Conservation (phyloP, 2,113 vertebrate species). For the Sciurus niger region DNA sequence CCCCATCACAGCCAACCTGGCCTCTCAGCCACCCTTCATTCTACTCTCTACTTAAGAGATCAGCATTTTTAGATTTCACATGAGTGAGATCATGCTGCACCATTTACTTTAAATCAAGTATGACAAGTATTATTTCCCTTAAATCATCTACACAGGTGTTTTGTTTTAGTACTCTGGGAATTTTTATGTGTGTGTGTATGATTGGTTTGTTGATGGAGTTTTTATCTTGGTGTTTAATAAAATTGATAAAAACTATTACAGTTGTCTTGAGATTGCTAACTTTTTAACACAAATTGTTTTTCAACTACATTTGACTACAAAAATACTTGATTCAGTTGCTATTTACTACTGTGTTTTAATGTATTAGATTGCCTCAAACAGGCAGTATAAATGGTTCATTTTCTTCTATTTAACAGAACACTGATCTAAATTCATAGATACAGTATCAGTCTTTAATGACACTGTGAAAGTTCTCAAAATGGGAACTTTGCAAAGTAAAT, state of each 20-base stretch:
- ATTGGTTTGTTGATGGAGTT: not conserved
- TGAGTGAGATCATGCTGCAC: not conserved
- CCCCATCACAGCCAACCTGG: too few relatives aligned
- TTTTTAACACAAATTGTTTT: slow-evolving; percentile 46
- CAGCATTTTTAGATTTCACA: not conserved
- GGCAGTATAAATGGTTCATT: not conserved
- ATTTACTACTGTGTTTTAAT: not conserved
- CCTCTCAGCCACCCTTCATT: not conserved
- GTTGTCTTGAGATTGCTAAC: not conserved
- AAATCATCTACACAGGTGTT: not conserved
- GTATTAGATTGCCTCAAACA: not conserved
- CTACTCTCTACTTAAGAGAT: not conserved
- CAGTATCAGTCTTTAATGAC: not conserved
- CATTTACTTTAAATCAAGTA: not conserved
- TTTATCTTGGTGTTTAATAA: slow-evolving; percentile 55
- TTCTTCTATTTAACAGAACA: not conserved
- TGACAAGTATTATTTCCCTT: not conserved
- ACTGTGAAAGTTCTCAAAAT: not conserved
- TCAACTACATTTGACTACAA: not conserved
- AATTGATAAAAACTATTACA: not conserved
- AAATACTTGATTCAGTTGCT: slow-evolving; percentile 11
- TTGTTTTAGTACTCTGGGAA: not conserved
- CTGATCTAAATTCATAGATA: not conserved
- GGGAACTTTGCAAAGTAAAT: not conserved
- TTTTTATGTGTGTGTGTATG: too few relatives aligned